Evolutionary conservation across 1,140 invertebrate genomes (phyloP), one percentile per base, ranked within the genome.

Genomic region (Pomacea maculata): DNA sequence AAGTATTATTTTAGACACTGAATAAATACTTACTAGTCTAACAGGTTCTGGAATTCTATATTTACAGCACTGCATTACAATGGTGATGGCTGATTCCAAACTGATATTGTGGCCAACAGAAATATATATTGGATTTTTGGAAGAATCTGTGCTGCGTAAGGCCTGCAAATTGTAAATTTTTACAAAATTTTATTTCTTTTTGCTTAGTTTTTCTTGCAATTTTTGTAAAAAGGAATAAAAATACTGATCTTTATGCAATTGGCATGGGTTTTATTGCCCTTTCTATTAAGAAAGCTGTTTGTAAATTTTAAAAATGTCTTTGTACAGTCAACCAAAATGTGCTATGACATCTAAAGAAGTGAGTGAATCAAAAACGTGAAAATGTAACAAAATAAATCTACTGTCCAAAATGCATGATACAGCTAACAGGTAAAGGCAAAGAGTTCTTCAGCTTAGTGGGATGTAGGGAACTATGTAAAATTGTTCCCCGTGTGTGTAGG

Each of bases 21-120:
- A 64, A 61, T 12, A 17, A 14, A 55, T 45, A 80, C 81, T 80
- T 82, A 90, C 92, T 87, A 89, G 85, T 86, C 92, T 85, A 21
- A 91, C 86, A 67, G 92, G 92, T 83, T 93, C 92, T n/a, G 92
- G 92, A 80, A 92, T 87, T 63, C 92, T 85, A 83, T 88, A 91
- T 83, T 90, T 88, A 70, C 88, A 90, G 80, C 90, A 91, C 64
- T 82, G 78, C 57, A 90, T 82, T 9, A 92, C 92, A 17, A 92
- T 82, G 80, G 83, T 84, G 25, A 88, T 84, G 21, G 92, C 91
- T 14, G 91, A 91, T 15, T 90, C 87, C 78, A 93, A 83, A 74
- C 88, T 88, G 55, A 93, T 91, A 83, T 88, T 88, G 81, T 93
- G 91, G 70, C 92, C 92, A 45, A 91, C 85, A 21, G 92, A 92